Percentiles rank a stretch among this genome's conserved stretches.
phyloP scores from a whole-genome alignment of 2,888 invertebrate species.

The Polietes domitor region DNA sequence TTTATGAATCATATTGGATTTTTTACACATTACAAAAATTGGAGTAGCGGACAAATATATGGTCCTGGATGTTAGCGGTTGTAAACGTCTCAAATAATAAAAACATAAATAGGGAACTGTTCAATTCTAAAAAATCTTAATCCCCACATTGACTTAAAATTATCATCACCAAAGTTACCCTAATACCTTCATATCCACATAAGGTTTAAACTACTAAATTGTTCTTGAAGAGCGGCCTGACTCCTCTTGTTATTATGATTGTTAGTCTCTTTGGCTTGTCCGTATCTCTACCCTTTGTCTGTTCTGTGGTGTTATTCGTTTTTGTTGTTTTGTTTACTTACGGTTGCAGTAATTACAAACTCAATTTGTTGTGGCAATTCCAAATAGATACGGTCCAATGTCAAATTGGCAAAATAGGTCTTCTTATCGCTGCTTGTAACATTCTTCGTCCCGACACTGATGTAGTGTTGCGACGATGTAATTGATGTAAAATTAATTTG shows the following conservation, averaged over 20 bases:
- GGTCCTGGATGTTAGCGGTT: too few species aligned
- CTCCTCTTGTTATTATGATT: not conserved
- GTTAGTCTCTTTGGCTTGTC: not conserved
- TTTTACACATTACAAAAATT: too few species aligned
- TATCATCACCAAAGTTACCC: too few species aligned
- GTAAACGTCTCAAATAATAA: too few species aligned
- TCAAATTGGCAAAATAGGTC: constrained; percentile 68
- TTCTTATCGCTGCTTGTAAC: constrained; percentile 60
- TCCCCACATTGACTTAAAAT: too few species aligned
- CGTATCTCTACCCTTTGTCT: too few species aligned
- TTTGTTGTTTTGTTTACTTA: constrained; percentile 45
- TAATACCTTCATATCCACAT: too few species aligned
- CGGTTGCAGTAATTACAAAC: constrained; percentile 71
- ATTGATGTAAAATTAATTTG: constrained; percentile 69
- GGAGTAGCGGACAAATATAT: too few species aligned
- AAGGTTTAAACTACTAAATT: too few species aligned
- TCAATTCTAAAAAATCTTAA: too few species aligned
- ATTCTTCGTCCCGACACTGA: constrained; percentile 62
- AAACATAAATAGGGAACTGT: too few species aligned
- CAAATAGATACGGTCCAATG: constrained; percentile 67
- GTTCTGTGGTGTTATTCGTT: not conserved
- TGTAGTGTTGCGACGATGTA: constrained; percentile 62
- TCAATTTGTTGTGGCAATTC: constrained; percentile 65
- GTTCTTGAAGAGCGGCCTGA: not conserved
- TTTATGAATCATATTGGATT: too few species aligned